These are phyloP conservation scores for Lamprotornis superbus DNA, from an alignment of 2,113 vertebrate genomes.

Conservation along the genomic window DNA sequence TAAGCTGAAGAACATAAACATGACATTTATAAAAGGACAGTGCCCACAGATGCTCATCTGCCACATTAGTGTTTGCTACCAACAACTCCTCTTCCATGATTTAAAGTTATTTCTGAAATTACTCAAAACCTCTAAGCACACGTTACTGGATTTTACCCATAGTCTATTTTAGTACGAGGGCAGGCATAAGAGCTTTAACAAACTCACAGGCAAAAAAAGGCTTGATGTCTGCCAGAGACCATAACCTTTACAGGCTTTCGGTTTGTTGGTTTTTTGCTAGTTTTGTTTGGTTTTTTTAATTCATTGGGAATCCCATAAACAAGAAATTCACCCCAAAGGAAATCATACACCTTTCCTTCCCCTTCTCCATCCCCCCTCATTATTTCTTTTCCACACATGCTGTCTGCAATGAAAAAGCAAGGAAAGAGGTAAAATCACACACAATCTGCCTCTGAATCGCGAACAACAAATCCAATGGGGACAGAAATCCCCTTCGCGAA, in stretches of 20 bases:
- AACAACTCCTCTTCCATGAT: neutral
- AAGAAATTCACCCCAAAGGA: neutral
- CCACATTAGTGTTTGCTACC: neutral
- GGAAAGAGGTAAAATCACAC: neutral
- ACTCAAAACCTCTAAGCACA: neutral
- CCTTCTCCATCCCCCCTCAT: neutral
- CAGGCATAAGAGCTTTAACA: neutral
- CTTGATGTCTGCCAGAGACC: neutral
- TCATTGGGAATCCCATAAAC: neutral
- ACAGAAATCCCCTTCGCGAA: neutral
- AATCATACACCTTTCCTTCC: neutral
- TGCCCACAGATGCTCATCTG: neutral
- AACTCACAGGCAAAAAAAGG: neutral
- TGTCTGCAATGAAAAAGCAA: neutral
- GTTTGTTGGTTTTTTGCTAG: neutral
- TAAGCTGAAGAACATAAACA: neutral
- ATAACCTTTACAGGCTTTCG: neutral
- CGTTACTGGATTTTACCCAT: neutral
- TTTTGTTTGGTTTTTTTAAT: neutral
- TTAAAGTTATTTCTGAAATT: neutral
- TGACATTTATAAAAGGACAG: neutral
- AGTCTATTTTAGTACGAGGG: neutral
- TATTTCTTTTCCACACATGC: neutral
- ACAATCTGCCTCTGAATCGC: neutral
- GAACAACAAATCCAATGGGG: neutral